Evolutionary conservation across 1,140 invertebrate genomes (phyloP).

Genomic region (Zophobas morio): DNA sequence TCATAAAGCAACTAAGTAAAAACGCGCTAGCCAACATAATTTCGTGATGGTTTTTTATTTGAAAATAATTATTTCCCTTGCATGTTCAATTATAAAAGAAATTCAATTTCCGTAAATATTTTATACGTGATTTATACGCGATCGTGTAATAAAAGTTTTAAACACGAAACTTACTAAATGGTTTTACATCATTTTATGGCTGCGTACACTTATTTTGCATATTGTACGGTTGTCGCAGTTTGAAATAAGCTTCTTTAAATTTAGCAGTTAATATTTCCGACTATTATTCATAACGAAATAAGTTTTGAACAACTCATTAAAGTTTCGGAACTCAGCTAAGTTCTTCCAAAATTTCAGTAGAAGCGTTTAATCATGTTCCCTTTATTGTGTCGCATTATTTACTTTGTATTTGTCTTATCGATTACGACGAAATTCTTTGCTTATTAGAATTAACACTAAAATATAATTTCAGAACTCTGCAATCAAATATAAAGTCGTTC

Average conservation of each 20-base stretch:
- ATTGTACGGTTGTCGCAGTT: not conserved
- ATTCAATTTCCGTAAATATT: slow-evolving; percentile 28
- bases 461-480: too few species aligned
- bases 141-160: slow-evolving; percentile 13
- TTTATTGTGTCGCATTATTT: not conserved
- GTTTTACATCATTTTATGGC: not conserved
- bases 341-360: slow-evolving; percentile 10
- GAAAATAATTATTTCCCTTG: slow-evolving; percentile 29
- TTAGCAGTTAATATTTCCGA: not conserved
- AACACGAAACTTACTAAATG: slow-evolving; percentile 4
- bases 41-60: slow-evolving; percentile 36
- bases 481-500: too few species aligned
- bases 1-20: not conserved
- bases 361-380: too few species aligned
- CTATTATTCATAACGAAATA: slow-evolving; percentile 23
- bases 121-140: slow-evolving; percentile 24
- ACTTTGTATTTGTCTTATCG: slow-evolving; percentile 12
- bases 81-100: slow-evolving; percentile 31
- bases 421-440: not conserved
- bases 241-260: not conserved
- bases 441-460: not conserved
- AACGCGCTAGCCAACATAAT: slow-evolving; percentile 12
- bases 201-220: slow-evolving; percentile 4
- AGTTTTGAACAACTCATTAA: slow-evolving; percentile 23
- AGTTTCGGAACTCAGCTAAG: slow-evolving; percentile 8